Conservation (phyloP, 2,113 vertebrate genomes). For the Panthera uncia region DNA sequence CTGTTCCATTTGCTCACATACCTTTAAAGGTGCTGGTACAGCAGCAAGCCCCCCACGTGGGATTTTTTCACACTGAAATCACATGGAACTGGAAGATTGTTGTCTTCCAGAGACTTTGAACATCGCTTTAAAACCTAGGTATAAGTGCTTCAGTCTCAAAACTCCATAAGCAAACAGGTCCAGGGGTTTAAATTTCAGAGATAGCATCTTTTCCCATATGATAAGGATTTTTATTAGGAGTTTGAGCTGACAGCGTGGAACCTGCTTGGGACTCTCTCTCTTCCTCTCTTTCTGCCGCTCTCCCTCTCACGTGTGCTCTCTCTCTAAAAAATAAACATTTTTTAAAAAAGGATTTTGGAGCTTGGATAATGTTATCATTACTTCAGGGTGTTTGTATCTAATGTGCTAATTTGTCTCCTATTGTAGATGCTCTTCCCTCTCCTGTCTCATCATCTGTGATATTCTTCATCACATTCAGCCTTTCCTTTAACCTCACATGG, state of each 20-base stretch:
- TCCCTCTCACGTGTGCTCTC: no score
- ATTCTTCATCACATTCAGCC: not conserved
- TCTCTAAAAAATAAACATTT: no score
- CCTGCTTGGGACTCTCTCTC: no score
- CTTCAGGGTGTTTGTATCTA: conserved; percentile 53
- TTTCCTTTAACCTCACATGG: conserved; percentile 6
- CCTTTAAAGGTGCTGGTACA: conserved; percentile 12
- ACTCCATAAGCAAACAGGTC: conserved; percentile 7
- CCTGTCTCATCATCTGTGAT: conserved; percentile 42
- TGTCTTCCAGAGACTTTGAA: conserved; percentile 16
- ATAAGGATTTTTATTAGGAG: conserved; percentile 51
- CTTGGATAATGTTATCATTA: conserved; percentile 53
- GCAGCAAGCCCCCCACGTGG: not conserved
- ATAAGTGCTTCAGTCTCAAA: not conserved
- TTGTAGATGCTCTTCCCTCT: not conserved
- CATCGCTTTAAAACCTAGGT: conserved; percentile 24
- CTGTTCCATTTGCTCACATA: not conserved
- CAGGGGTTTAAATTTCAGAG: conserved; percentile 48
- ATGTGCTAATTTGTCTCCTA: conserved; percentile 48
- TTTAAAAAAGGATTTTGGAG: not conserved
- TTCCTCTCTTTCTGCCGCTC: no score
- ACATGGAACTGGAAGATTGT: not conserved
- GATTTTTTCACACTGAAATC: not conserved
- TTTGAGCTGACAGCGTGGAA: not conserved
- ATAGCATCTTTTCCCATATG: not conserved